Conservation (phyloP, 2,888 invertebrate species). For the Malthinus seriepunctatus region DNA sequence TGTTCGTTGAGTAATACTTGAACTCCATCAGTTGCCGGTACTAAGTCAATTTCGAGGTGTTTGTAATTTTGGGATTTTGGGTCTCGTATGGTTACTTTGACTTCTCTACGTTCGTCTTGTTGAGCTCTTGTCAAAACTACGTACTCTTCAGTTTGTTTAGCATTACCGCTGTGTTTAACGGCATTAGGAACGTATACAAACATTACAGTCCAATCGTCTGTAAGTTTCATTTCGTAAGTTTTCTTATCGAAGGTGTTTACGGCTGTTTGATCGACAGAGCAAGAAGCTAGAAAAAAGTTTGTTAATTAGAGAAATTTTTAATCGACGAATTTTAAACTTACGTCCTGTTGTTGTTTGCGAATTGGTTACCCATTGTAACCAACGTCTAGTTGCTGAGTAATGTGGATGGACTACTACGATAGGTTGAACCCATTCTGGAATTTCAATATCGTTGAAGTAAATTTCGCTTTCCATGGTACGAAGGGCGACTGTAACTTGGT, state of each 20-base stretch:
- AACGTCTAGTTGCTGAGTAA: conserved; percentile 50
- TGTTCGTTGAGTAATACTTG: conserved; percentile 47
- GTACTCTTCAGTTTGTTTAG: conserved; percentile 49
- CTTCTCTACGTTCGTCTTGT: conserved; percentile 52
- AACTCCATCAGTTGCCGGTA: conserved; percentile 26
- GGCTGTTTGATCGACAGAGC: conserved; percentile 62
- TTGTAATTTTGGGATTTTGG: conserved; percentile 46
- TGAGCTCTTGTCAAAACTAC: conserved; percentile 53
- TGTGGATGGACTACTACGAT: conserved; percentile 57
- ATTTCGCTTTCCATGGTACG: conserved; percentile 51
- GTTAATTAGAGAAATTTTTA: not conserved
- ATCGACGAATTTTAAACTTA: conserved; percentile 22
- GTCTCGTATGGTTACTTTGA: conserved; percentile 54
- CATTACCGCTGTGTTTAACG: conserved; percentile 22
- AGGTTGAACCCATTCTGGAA: conserved; percentile 50
- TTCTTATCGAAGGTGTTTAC: conserved; percentile 69
- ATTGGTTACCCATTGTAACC: too few species aligned
- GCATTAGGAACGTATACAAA: conserved; percentile 55
- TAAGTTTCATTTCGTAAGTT: conserved; percentile 59
- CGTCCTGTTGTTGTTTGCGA: conserved; percentile 7
- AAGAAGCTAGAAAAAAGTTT: conserved; percentile 47
- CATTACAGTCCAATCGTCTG: conserved; percentile 65
- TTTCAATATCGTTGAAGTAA: conserved; percentile 54
- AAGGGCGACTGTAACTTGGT: conserved; percentile 56
- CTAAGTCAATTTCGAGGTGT: conserved; percentile 51